Base-by-base conservation (phyloP, 1,140 invertebrate genomes). In the Calliphora vicina region DNA sequence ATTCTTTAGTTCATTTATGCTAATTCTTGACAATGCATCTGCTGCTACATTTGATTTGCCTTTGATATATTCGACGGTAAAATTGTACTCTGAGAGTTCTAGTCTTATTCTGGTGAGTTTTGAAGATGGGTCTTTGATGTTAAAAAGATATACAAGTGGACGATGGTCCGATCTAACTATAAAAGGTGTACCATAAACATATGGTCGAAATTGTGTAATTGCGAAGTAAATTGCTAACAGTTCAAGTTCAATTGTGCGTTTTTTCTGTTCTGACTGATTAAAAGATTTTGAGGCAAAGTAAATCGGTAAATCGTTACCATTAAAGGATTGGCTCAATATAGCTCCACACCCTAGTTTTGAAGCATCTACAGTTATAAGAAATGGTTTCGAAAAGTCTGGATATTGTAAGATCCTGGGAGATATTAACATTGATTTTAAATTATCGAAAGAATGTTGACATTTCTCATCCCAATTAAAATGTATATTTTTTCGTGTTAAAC, bases 371-470 rank as follows among this genome's bases (percentile, higher is more conserved):
- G 74, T 78, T 35, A 78, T 13, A 17, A 78, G 10, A 15, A 78
- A 78, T 76, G 12, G 12, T 26, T 78, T 78, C 15, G 26, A 17
- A 35, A 78, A 78, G 25, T 78, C 74, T 20, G 74, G 3, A 26
- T 78, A 78, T 35, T 78, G 74, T 26, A 29, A 26, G 8, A 78
- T 43, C 26, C 12, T 12, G 12, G 74, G 74, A 17, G 74, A 29
- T 35, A 78, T 12, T 29, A 78, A 25, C 15, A 10, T 35, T 2
- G 26, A 12, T 17, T 78, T 78, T 20, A 78, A 78, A 6, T n/a
- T 15, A n/a, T 76, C 73, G 27, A 76, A 76, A 76, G 74, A 27
- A 5, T 27, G 35, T 78, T 78, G 27, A 17, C 74, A 78, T 29
- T 78, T 15, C 13, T 27, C 29, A 20, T 20, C 26, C 74, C 74